Conservation (phyloP, 2,797 vertebrate species). For the Eidolon dupreanum region DNA sequence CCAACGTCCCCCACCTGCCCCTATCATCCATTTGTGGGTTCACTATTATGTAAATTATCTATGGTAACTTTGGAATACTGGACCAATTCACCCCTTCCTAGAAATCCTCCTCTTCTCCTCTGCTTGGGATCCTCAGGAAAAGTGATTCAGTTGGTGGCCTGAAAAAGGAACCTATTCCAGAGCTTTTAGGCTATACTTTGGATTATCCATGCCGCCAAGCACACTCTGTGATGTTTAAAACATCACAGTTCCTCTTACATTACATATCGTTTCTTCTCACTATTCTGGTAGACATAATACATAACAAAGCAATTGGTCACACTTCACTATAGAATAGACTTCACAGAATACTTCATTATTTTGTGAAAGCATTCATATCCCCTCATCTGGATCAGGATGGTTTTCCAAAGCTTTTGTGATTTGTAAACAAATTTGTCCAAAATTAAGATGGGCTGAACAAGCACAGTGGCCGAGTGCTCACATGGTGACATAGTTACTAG, state of each 20-base stretch:
- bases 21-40: background rate
- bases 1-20: no score
- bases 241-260: background rate
- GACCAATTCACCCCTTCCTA: background rate
- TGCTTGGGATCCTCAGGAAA: background rate
- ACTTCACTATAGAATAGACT: background rate
- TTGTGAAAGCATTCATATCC: background rate
- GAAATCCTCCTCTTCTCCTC: background rate
- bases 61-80: background rate
- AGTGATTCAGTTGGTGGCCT: background rate
- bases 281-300: background rate
- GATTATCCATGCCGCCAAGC: background rate
- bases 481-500: background rate
- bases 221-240: no score
- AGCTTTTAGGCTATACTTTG: background rate
- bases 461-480: background rate
- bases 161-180: background rate
- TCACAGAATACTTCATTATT: background rate
- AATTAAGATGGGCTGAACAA: background rate
- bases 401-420: slow-evolving; percentile 19
- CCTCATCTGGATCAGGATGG: background rate
- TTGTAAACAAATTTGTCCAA: background rate
- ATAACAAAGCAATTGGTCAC: background rate
- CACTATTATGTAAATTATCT: background rate
- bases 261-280: background rate